These are phyloP conservation scores for Aphidius ervi DNA, from an alignment of 1,140 invertebrate species.

Conservation along the genomic window DNA sequence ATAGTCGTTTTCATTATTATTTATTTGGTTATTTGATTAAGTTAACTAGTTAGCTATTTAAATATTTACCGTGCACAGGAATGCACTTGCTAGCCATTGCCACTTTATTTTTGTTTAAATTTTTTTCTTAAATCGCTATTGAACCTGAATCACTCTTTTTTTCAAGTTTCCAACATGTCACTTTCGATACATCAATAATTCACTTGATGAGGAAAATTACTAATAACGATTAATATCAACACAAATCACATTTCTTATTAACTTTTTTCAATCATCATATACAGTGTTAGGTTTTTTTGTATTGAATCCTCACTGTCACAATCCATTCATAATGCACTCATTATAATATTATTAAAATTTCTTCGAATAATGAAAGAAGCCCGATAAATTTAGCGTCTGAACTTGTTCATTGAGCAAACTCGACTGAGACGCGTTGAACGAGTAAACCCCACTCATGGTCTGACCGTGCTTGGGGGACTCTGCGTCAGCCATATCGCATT, in stretches of 20 bases:
- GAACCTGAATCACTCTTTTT: slow-evolving; percentile 22
- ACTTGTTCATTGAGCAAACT: slow-evolving; percentile 39
- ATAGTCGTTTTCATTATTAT: background rate
- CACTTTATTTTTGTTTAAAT: slow-evolving; percentile 30
- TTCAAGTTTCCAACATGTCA: background rate
- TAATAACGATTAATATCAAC: background rate
- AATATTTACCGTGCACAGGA: slow-evolving; percentile 43
- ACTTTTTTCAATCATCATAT: slow-evolving; percentile 2
- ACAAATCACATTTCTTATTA: background rate
- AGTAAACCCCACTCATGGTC: slow-evolving; percentile 23
- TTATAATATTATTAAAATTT: background rate
- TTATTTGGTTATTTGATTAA: slow-evolving; percentile 35
- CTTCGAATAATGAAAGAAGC: background rate
- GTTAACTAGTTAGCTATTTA: slow-evolving; percentile 47
- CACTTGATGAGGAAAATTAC: background rate
- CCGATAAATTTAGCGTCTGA: slow-evolving; percentile 5
- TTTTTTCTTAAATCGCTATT: slow-evolving; percentile 26
- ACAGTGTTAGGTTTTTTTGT: background rate
- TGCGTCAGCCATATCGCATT: slow-evolving; percentile 45
- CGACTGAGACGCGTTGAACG: slow-evolving; percentile 39
- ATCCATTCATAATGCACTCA: background rate
- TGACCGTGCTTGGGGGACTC: background rate
- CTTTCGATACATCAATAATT: background rate
- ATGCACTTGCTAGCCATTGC: slow-evolving; percentile 38
- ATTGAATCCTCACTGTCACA: background rate